Base-by-base conservation (phyloP, 2,888 invertebrate species). In the Ischnura elegans region DNA sequence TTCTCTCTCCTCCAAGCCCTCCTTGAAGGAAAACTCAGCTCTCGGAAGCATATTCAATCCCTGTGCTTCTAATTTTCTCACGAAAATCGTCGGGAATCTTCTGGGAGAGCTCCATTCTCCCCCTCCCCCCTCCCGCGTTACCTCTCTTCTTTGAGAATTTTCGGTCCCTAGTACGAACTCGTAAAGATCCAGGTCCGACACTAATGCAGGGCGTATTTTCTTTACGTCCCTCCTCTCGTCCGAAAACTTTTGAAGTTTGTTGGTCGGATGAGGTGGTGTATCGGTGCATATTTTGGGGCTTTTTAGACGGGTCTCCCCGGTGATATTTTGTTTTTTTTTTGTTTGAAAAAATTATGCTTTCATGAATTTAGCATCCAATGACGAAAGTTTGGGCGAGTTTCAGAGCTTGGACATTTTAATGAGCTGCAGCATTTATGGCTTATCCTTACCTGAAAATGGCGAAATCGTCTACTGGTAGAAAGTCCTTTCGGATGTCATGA, bases 11-110 rank as follows among this genome's bases (percentile, higher is more conserved):
- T 61, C 61, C 16, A 61, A 25, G 25, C 29, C 8, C 66, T 6
- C n/a, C 29, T n/a, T 36, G 2, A 8, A 16, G 61, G 76, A 76
- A 61, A 76, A 76, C n/a, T 76, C 76, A 13, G 16, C 36, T 13
- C 76, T 36, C 51, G 0, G 36, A 76, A 36, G 76, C 76, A 76
- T 76, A 36, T 76, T 36, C 76, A 76, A 76, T 76, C 76, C 76
- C 29, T 36, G 8, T 3, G 76, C 76, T 76, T 76, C 76, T 76
- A 76, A 76, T 76, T 36, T 76, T 76, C 76, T 76, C 76, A 76
- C 76, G 76, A 76, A 76, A 76, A 76, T 76, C 76, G 76, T 61
- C 3, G 76, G 25, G 1, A 36, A 36, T 76, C 76, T 61, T 25
- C 61, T 8, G n/a, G n/a, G n/a, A n/a, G n/a, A n/a, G n/a, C n/a